Evolutionary conservation across 2,888 invertebrate genomes (phyloP).

Genomic region (Drosophila suboccidentalis): DNA sequence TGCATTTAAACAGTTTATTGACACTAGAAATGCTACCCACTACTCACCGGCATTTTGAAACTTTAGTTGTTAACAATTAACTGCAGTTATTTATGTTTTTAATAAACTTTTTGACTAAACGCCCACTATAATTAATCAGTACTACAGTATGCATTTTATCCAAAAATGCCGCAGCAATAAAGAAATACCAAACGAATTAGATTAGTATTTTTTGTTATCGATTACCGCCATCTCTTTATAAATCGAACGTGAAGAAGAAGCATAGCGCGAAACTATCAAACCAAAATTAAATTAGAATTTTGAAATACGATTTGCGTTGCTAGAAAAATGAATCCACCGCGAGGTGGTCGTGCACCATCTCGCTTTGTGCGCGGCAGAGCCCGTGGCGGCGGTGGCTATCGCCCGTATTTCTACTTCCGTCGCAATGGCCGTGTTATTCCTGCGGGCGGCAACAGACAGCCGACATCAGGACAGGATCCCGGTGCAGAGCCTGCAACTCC

Average conservation of each 20-base stretch:
- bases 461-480: not conserved
- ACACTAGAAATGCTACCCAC: not conserved
- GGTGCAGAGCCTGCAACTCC: not conserved
- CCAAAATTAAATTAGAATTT: not conserved
- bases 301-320: constrained; percentile 2
- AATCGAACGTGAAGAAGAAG: constrained; percentile 6
- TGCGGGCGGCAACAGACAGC: constrained; percentile 55
- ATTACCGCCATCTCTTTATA: not conserved
- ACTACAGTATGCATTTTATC: not conserved
- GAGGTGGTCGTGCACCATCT: constrained; percentile 51
- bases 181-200: constrained; percentile 13
- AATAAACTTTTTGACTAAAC: constrained; percentile 13
- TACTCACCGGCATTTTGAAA: constrained; percentile 61
- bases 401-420: constrained; percentile 82
- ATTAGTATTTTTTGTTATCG: constrained; percentile 8
- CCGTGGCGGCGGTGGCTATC: constrained; percentile 70
- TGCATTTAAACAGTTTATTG: too few species aligned
- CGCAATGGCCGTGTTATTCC: constrained; percentile 81
- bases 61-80: not conserved
- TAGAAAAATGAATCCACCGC: constrained; percentile 65
- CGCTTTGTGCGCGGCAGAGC: constrained; percentile 76
- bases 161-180: constrained; percentile 1
- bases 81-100: not conserved
- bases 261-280: constrained; percentile 25
- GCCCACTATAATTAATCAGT: constrained; percentile 19